These are phyloP conservation scores for Heliconius ethilla DNA, from an alignment of 2,888 invertebrate species.

Conservation along the genomic window DNA sequence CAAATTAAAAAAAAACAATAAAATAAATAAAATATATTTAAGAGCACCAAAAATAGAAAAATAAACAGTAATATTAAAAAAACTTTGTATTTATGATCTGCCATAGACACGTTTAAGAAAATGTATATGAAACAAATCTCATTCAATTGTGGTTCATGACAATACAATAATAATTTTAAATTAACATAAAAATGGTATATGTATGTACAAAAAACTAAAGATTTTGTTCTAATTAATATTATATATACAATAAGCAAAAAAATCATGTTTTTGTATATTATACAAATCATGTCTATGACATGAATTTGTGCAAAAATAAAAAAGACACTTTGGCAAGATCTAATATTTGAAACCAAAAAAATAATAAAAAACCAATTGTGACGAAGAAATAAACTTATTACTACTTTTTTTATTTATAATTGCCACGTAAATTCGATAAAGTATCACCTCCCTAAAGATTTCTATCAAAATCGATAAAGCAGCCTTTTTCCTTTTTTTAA, in stretches of 20 bases:
- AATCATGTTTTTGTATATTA: not conserved
- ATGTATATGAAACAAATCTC: slow-evolving; percentile 11
- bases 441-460: slow-evolving; percentile 64
- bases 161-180: not conserved
- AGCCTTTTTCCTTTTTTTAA: slow-evolving; percentile 21
- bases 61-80: slow-evolving; percentile 36
- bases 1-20: slow-evolving; percentile 44
- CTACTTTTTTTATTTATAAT: slow-evolving; percentile 51
- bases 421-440: slow-evolving; percentile 79
- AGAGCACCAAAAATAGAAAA: slow-evolving; percentile 60
- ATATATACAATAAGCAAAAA: not conserved
- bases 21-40: slow-evolving; percentile 40
- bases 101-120: slow-evolving; percentile 9
- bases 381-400: slow-evolving; percentile 51
- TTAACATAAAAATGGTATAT: not conserved
- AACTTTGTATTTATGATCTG: not conserved
- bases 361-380: slow-evolving; percentile 50
- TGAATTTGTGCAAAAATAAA: slow-evolving; percentile 19
- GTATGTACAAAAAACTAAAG: not conserved
- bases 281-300: not conserved
- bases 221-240: not conserved
- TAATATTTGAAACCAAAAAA: slow-evolving; percentile 45
- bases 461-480: slow-evolving; percentile 47
- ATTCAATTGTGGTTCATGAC: not conserved
- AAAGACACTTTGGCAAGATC: slow-evolving; percentile 65